Evolutionary conservation across 1,140 invertebrate species (phyloP).

Genomic region (Eumeta japonica): DNA sequence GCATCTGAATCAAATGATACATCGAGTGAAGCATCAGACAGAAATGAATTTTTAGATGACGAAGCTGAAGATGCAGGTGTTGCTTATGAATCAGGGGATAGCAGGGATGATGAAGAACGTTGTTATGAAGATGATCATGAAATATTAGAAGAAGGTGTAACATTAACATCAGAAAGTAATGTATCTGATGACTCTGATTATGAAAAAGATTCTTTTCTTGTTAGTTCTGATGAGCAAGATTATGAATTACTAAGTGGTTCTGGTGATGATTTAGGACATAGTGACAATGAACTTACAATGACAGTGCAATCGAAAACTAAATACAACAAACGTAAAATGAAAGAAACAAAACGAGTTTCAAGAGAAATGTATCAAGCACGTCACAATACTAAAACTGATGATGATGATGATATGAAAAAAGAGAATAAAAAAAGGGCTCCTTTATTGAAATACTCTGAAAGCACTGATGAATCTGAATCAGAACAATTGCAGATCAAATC

Average conservation of each 20-base stretch:
- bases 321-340: slow-evolving; percentile 36
- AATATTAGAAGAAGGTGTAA: slow-evolving; percentile 41
- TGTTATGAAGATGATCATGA: slow-evolving; percentile 36
- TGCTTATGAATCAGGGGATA: slow-evolving; percentile 47
- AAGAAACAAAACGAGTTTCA: slow-evolving; percentile 46
- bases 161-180: slow-evolving; percentile 30
- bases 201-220: slow-evolving; percentile 48
- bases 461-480: slow-evolving; percentile 1
- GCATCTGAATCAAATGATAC: no score
- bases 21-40: no score
- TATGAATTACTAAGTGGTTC: slow-evolving; percentile 41
- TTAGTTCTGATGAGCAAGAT: slow-evolving; percentile 46
- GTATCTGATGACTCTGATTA: slow-evolving; percentile 41
- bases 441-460: slow-evolving; percentile 2
- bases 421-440: slow-evolving; percentile 21
- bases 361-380: slow-evolving; percentile 47
- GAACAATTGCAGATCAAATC: not conserved
- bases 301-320: slow-evolving; percentile 45
- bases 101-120: slow-evolving; percentile 35
- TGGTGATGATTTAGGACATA: slow-evolving; percentile 44
- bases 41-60: slow-evolving; percentile 29
- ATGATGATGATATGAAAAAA: slow-evolving; percentile 19
- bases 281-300: slow-evolving; percentile 45
- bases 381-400: slow-evolving; percentile 31
- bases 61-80: slow-evolving; percentile 40